Evolutionary conservation across 2,888 invertebrate species (phyloP), one percentile per base, ranked within the genome.

Genomic region (Tanypteryx hageni): DNA sequence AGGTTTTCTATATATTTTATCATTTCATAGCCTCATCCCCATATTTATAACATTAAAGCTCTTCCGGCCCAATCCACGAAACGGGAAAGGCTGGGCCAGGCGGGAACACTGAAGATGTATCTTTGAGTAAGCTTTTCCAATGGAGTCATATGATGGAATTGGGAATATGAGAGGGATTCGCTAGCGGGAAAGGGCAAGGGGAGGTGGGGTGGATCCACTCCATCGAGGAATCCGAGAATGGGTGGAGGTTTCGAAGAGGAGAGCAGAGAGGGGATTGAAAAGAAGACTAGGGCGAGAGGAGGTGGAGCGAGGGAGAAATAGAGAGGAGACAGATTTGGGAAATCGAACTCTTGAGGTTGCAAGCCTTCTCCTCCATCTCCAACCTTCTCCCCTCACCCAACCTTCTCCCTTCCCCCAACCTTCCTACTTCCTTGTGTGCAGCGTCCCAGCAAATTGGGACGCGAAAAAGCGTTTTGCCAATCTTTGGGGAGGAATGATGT

Each of bases 381-480:
- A 44, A 44, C 44, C 3, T 44, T 44, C 44, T 44, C 44, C 44
- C 44, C 5, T 44, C n/a, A n/a, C n/a, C 44, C 44, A 44, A 44
- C 44, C 3, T 44, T 44, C 44, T 44, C 44, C 44, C 44, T 44
- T 44, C n/a, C 14, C 82, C 31, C 13, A 14, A 27, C 57, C n/a
- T n/a, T 14, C 76, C 76, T 11, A 11, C 56, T 44, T 22, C 64
- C 89, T 31, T 44, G 89, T 89, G 89, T 56, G 64, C 89, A 89
- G 61, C 64, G 64, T 89, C 64, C 61, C 89, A 68, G 89, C 89
- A 89, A 89, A 89, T 89, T 89, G 89, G 85, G 86, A 57, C 86
- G 86, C 14, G 86, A 31, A n/a, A 89, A 31, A 68, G 89, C 89
- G 89, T 64, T 89, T 86, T 86, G 86, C 27, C 31, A 31, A 82